phyloP scores from a whole-genome alignment of 2,113 vertebrate genomes.

The Clarias batrachus region DNA sequence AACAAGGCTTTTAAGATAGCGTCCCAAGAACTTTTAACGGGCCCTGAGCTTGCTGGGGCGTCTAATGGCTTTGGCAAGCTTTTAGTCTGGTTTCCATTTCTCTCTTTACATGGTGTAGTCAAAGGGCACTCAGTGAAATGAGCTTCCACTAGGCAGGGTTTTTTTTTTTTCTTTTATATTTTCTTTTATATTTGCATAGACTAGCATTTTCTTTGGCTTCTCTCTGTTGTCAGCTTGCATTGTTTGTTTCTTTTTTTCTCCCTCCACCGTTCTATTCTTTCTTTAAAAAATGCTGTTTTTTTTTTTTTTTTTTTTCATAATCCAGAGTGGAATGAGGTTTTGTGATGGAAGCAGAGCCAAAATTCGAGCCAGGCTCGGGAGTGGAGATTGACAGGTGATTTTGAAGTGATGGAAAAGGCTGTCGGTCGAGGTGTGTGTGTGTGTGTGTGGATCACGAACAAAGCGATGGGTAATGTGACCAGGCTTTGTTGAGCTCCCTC shows the following conservation, averaged over 20 bases:
- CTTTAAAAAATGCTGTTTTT: background rate
- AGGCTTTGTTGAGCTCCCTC: constrained; percentile 28
- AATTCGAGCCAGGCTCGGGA: background rate
- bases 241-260: background rate
- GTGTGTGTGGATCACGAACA: background rate
- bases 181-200: constrained; percentile 57
- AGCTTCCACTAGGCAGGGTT: constrained; percentile 57
- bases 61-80: constrained; percentile 65
- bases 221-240: background rate
- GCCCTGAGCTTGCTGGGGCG: constrained; percentile 54
- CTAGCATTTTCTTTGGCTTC: constrained; percentile 42
- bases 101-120: constrained; percentile 59
- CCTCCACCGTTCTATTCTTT: background rate
- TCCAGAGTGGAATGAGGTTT: constrained; percentile 29
- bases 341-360: constrained; percentile 33
- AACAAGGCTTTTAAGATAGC: constrained; percentile 59
- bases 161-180: background rate
- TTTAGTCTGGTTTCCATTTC: constrained; percentile 36
- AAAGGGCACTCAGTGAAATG: constrained; percentile 69
- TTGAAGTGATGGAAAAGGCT: constrained; percentile 27
- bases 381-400: constrained; percentile 43
- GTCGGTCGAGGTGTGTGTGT: background rate
- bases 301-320: constrained; percentile 35
- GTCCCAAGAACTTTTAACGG: constrained; percentile 58
- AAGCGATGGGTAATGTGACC: constrained; percentile 24